Conservation (phyloP, 2,113 vertebrate species). For the Grallaria varia region DNA sequence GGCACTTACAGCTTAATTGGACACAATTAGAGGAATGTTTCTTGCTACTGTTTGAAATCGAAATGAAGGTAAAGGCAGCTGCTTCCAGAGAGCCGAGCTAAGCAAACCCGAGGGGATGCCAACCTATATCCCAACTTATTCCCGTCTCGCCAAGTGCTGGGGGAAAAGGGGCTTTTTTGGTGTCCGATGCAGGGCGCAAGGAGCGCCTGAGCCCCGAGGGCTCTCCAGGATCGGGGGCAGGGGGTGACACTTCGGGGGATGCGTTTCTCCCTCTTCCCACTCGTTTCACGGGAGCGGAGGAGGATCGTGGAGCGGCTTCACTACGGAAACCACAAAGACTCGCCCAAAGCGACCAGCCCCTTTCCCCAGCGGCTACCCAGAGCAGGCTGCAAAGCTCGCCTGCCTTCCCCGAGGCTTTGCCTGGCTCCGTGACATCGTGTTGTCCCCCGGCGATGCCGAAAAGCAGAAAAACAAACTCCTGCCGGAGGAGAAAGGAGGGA, state of each 20-base stretch:
- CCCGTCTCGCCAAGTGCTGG: neutral
- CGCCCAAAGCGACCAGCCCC: neutral
- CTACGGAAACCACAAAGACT: neutral
- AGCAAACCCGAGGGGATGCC: neutral
- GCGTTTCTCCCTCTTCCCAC: neutral
- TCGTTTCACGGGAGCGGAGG: neutral
- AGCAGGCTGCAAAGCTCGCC: neutral
- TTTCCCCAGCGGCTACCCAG: neutral
- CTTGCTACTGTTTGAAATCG: neutral
- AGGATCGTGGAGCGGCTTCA: neutral
- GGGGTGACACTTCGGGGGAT: neutral
- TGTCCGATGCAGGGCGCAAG: neutral
- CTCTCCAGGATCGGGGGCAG: neutral
- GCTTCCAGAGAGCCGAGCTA: neutral
- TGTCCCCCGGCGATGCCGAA: neutral
- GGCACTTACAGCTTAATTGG: constrained; percentile 42
- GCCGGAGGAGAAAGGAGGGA: neutral
- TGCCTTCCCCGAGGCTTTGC: neutral
- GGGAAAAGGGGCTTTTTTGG: neutral
- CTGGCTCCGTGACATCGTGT: neutral
- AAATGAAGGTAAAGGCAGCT: neutral
- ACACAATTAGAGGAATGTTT: neutral
- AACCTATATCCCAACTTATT: accelerated
- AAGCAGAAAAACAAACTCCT: constrained; percentile 22
- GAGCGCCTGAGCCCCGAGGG: neutral